phyloP scores from a whole-genome alignment of 1,140 invertebrate genomes.

The Heliconius congener region DNA sequence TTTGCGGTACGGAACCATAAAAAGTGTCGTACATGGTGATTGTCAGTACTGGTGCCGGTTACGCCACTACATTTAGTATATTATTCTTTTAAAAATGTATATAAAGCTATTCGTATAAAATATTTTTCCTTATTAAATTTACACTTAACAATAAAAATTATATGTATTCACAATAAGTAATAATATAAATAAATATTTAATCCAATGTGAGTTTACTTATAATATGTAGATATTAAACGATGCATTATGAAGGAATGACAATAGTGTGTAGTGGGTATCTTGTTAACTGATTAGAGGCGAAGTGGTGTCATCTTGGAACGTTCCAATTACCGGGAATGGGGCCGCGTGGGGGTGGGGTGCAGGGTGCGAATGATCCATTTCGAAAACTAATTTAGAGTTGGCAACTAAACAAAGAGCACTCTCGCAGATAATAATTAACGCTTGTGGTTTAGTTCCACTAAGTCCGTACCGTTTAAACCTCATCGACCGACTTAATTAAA shows the following conservation, averaged over 20 bases:
- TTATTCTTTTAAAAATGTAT: too few relatives aligned
- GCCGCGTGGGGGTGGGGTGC: slow-evolving; percentile 44
- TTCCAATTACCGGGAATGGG: slow-evolving; percentile 75
- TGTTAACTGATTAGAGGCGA: slow-evolving; percentile 79
- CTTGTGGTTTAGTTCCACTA: slow-evolving; percentile 80
- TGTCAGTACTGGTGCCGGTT: too few relatives aligned
- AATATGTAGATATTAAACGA: slow-evolving; percentile 14
- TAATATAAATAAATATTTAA: too few relatives aligned
- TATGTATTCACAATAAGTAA: too few relatives aligned
- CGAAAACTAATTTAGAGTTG: slow-evolving; percentile 82
- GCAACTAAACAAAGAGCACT: slow-evolving; percentile 81
- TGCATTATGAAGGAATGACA: slow-evolving; percentile 51
- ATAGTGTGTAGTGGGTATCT: slow-evolving; percentile 69
- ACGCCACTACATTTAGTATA: too few relatives aligned
- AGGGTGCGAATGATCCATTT: slow-evolving; percentile 81
- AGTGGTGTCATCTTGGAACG: slow-evolving; percentile 80
- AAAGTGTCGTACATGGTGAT: too few relatives aligned
- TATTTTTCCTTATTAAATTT: too few relatives aligned
- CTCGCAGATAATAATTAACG: slow-evolving; percentile 81
- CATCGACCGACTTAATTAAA: slow-evolving; percentile 75
- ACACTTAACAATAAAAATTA: too few relatives aligned
- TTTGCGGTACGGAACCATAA: too few relatives aligned
- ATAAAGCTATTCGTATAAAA: too few relatives aligned
- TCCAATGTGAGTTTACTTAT: background rate
- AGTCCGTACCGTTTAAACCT: slow-evolving; percentile 73